phyloP scores from a whole-genome alignment of 2,888 invertebrate species.

The Lomographa bimaculata region DNA sequence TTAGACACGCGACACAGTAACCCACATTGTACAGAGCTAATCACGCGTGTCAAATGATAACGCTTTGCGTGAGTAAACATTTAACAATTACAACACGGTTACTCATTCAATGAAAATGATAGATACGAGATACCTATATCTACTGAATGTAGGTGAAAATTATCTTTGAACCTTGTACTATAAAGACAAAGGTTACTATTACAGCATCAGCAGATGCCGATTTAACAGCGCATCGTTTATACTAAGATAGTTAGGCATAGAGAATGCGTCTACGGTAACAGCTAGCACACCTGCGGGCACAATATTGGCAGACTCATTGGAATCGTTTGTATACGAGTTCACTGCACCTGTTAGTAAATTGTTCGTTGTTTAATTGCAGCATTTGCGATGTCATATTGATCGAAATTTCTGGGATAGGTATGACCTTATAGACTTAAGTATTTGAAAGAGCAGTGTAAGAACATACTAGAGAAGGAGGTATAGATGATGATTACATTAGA shows the following conservation, averaged over 20 bases:
- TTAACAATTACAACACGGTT: slow-evolving; percentile 24
- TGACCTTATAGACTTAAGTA: no score
- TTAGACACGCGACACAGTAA: slow-evolving; percentile 53
- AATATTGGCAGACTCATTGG: slow-evolving; percentile 15
- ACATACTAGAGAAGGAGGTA: no score
- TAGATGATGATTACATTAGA: no score
- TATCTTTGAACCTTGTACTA: slow-evolving; percentile 16
- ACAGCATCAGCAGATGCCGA: slow-evolving; percentile 5
- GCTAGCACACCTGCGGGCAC: slow-evolving; percentile 11
- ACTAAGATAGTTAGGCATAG: no score
- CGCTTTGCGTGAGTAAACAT: slow-evolving; percentile 51
- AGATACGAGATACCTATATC: slow-evolving; percentile 9
- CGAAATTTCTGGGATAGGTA: no score
- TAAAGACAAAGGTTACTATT: slow-evolving; percentile 7
- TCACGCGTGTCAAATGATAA: slow-evolving; percentile 66
- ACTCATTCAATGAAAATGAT: slow-evolving; percentile 28
- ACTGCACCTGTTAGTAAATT: slow-evolving; percentile 8
- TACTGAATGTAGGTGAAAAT: slow-evolving; percentile 12
- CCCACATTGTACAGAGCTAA: slow-evolving; percentile 62
- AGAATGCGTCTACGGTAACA: no score
- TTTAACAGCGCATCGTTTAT: neutral
- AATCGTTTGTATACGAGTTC: slow-evolving; percentile 13
- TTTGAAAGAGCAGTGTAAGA: no score
- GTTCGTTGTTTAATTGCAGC: no score
- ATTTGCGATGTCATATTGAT: no score